Conservation (phyloP, 2,888 invertebrate species). For the Drosophila kambysellisi region DNA sequence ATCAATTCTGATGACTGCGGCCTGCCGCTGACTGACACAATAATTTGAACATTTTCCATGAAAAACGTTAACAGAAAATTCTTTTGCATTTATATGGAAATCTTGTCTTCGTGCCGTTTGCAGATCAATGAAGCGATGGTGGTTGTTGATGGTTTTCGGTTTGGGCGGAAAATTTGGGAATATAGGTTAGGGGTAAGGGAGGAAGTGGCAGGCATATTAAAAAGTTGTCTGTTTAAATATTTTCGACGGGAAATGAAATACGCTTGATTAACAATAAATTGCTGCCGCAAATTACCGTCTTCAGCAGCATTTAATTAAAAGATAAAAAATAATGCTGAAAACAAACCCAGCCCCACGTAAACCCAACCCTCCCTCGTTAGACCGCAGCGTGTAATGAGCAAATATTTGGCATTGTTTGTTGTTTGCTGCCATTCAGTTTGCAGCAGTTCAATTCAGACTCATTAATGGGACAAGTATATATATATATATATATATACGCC, state of each 20-base stretch:
- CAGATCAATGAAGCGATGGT: conserved; percentile 48
- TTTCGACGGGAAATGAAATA: conserved; percentile 65
- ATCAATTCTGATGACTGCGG: conserved; percentile 64
- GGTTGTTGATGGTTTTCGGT: conserved; percentile 4
- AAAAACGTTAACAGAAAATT: conserved; percentile 34
- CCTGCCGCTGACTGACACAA: conserved; percentile 57
- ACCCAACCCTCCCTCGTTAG: neutral
- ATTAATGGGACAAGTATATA: conserved; percentile 39
- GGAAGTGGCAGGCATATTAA: conserved; percentile 7
- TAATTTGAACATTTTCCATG: conserved; percentile 45
- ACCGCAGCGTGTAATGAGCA: conserved; percentile 64
- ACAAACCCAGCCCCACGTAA: neutral
- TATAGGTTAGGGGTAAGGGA: neutral
- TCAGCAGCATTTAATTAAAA: conserved; percentile 68
- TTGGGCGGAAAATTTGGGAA: too few species aligned
- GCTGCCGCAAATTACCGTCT: conserved; percentile 40
- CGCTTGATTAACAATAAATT: conserved; percentile 62
- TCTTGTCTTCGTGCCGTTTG: conserved; percentile 23
- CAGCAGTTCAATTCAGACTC: conserved; percentile 61
- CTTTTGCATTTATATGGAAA: conserved; percentile 55
- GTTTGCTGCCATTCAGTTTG: neutral
- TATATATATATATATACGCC: neutral
- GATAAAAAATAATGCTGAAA: conserved; percentile 42
- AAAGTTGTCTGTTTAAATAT: conserved; percentile 33
- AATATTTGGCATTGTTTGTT: conserved; percentile 71